Evolutionary conservation across 1,140 invertebrate species (phyloP), one percentile per base, ranked within the genome.

Genomic region (Cherax destructor): DNA sequence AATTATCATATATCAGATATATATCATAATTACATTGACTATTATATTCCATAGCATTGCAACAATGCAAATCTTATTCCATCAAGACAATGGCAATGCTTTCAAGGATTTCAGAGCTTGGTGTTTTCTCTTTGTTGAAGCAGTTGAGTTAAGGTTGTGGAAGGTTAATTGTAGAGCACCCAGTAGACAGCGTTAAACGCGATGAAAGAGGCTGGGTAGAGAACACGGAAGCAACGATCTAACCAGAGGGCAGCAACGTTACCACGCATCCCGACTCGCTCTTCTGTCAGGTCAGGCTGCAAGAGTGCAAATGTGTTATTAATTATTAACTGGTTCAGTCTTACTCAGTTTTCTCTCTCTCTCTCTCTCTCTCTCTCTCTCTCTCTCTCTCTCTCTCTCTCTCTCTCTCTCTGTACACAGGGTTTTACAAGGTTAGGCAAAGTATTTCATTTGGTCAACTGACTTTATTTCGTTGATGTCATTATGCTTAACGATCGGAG

Each of bases 181-280:
- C 92, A 92, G 83, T 92, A 92, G 83, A 92, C 88, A 61, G 85
- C 88, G 83, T 92, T 92, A 83, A 92, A 92, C 47, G 88, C 88
- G 76, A 92, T 83, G 87, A 92, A 92, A 65, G 56, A 80, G n/a
- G 88, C 87, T 13, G 92, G 92, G 77, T 92, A 92, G 76, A 92
- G 77, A 50, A 92, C 88, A 11, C 92, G 83, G 83, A 89, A 92
- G 61, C 87, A 89, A 49, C 92, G 87, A 41, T 92, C 92, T 10
- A 92, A 61, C 92, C 92, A 92, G 49, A 90, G 74, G 0, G 92
- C 92, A 4, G 87, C 92, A 61, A 90, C 56, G n/a, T 80, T 81
- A 3, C 77, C 83, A 13, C 83, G 56, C 16, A 56, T 47, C 7
- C 78, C 83, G 4, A 52, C 61, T 5, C 83, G 59, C 41, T 91